These are phyloP conservation scores for Tolmerus cingulatus DNA, from an alignment of 2,888 invertebrate species.

Conservation along the genomic window DNA sequence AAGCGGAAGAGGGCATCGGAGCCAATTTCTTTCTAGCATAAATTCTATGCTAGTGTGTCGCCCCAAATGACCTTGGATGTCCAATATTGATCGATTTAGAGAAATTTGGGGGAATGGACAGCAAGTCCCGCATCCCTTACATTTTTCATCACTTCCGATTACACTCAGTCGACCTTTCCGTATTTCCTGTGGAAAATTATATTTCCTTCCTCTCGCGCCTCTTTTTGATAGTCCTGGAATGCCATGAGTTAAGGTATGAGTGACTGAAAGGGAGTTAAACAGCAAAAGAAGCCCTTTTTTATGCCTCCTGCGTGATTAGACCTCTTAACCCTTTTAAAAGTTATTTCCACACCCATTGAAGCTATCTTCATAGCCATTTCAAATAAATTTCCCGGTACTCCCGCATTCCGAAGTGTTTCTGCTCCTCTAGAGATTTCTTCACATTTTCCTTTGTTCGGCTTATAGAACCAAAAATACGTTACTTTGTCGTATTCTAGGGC, in stretches of 20 bases:
- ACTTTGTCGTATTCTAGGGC: not conserved
- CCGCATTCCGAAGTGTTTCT: not conserved
- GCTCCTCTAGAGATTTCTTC: not conserved
- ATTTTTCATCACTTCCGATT: not conserved
- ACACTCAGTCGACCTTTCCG: not conserved
- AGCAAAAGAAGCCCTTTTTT: not conserved
- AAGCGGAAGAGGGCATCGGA: not conserved
- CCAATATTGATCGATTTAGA: not conserved
- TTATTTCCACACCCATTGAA: not conserved
- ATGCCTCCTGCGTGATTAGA: not conserved
- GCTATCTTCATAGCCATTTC: not conserved
- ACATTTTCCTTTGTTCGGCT: not conserved
- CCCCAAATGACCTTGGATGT: not conserved
- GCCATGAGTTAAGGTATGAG: not conserved
- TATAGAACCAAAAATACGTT: not conserved
- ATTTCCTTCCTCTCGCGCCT: not conserved
- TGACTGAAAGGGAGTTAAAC: not conserved
- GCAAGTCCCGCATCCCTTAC: not conserved
- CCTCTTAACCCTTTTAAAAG: not conserved
- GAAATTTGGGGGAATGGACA: not conserved
- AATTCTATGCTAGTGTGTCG: not conserved
- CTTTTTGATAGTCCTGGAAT: not conserved
- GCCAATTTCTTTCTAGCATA: not conserved
- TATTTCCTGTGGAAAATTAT: conserved; percentile 3
- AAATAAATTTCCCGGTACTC: not conserved